phyloP scores from a whole-genome alignment of 2,113 vertebrate species.

The Polypterus senegalus region DNA sequence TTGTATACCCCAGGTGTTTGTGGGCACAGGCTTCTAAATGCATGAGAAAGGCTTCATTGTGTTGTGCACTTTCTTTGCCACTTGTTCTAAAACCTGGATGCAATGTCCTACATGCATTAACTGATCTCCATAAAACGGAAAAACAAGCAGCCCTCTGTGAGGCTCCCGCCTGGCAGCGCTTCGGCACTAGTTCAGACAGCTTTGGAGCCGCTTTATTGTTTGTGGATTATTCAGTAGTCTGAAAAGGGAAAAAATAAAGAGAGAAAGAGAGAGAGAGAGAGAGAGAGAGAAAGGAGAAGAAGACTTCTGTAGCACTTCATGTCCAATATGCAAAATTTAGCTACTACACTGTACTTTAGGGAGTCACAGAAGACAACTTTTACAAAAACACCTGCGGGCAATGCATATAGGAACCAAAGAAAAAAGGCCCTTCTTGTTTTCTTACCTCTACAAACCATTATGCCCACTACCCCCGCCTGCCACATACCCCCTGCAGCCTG shows the following conservation, averaged over 20 bases:
- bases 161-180: conserved; percentile 51
- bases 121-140: conserved; percentile 73
- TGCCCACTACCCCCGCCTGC: too few relatives aligned
- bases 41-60: conserved; percentile 53
- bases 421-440: conserved; percentile 29
- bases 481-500: conserved; percentile 7
- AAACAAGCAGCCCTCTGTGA: conserved; percentile 61
- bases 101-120: conserved; percentile 63
- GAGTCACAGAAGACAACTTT: conserved; percentile 42
- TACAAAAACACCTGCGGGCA: conserved; percentile 55
- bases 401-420: conserved; percentile 31
- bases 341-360: conserved; percentile 29
- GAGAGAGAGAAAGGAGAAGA: neutral
- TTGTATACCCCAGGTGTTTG: conserved; percentile 79
- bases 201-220: conserved; percentile 69
- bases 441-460: conserved; percentile 15
- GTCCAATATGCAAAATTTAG: conserved; percentile 5
- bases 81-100: conserved; percentile 64
- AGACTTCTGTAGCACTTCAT: neutral
- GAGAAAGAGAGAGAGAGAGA: neutral
- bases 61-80: conserved; percentile 49
- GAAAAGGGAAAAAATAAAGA: conserved; percentile 25
- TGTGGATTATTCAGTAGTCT: conserved; percentile 70
- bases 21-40: conserved; percentile 37
- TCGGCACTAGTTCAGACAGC: conserved; percentile 60